phyloP scores from a whole-genome alignment of 2,797 vertebrate species.

The Phataginus tricuspis region DNA sequence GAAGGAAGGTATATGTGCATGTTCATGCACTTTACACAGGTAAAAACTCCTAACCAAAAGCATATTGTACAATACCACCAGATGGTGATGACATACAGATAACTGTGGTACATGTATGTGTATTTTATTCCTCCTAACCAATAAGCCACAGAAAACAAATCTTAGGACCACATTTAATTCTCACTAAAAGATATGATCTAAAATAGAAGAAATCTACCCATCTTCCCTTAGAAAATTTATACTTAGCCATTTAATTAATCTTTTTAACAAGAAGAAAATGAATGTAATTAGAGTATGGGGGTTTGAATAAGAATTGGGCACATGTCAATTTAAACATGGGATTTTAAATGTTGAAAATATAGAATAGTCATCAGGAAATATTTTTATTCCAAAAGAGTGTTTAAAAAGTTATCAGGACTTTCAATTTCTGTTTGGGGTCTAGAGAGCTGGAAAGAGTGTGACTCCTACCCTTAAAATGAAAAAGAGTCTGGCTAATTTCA shows the following conservation, averaged over 20 bases:
- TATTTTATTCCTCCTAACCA: slow-evolving; percentile 79
- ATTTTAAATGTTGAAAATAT: neutral
- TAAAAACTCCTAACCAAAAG: slow-evolving; percentile 75
- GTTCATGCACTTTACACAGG: slow-evolving; percentile 16
- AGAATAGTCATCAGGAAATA: slow-evolving; percentile 32
- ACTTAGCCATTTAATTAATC: slow-evolving; percentile 44
- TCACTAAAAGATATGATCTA: slow-evolving; percentile 35
- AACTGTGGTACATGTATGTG: neutral
- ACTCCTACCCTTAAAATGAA: neutral
- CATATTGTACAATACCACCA: slow-evolving; percentile 71
- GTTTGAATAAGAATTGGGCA: slow-evolving; percentile 30
- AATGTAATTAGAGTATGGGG: neutral
- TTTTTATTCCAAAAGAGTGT: slow-evolving; percentile 29
- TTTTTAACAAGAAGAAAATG: slow-evolving; percentile 53
- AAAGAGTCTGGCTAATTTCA: neutral
- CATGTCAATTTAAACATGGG: neutral
- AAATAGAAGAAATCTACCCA: slow-evolving; percentile 67
- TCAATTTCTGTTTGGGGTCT: neutral
- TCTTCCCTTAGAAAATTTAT: slow-evolving; percentile 62
- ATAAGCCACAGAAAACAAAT: slow-evolving; percentile 77
- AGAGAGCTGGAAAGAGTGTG: neutral
- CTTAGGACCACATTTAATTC: slow-evolving; percentile 76
- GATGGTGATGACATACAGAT: slow-evolving; percentile 57
- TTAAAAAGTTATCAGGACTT: slow-evolving; percentile 14
- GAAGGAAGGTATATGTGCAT: neutral